Evolutionary conservation across 2,888 invertebrate species (phyloP).

Genomic region (Linyphia triangularis): DNA sequence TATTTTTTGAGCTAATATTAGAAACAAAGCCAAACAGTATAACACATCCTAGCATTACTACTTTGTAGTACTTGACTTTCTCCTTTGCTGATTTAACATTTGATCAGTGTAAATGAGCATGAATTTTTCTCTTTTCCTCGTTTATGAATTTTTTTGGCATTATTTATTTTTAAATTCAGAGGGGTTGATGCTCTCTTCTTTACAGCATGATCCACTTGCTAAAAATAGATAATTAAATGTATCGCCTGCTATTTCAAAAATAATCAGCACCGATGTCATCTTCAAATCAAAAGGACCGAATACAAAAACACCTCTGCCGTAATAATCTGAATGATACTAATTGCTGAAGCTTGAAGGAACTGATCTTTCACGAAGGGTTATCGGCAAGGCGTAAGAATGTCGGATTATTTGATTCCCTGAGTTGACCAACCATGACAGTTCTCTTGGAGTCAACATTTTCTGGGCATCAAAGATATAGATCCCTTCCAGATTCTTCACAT

Average conservation of each 20-base stretch:
- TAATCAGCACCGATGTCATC: background rate
- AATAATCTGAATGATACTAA: background rate
- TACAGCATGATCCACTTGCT: background rate
- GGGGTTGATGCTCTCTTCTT: background rate
- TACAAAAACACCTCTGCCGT: background rate
- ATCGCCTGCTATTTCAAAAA: background rate
- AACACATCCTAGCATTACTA: no score
- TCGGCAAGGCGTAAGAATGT: slow-evolving; percentile 40
- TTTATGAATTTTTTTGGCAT: no score
- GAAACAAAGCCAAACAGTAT: no score
- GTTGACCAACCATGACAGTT: slow-evolving; percentile 47
- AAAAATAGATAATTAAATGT: background rate
- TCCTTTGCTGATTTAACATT: no score
- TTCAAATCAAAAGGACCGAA: background rate
- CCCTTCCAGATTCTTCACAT: background rate
- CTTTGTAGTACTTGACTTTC: no score
- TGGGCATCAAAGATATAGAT: background rate
- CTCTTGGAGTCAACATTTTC: background rate
- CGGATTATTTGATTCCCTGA: slow-evolving; percentile 21
- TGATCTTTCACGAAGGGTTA: slow-evolving; percentile 48
- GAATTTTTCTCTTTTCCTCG: no score
- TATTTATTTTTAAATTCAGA: no score
- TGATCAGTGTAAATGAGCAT: no score
- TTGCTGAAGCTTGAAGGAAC: slow-evolving; percentile 20
- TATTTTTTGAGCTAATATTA: no score